Percentiles rank a stretch among this genome's conserved stretches.
phyloP scores from a whole-genome alignment of 2,113 vertebrate genomes.

The Leptocoma aspasia region DNA sequence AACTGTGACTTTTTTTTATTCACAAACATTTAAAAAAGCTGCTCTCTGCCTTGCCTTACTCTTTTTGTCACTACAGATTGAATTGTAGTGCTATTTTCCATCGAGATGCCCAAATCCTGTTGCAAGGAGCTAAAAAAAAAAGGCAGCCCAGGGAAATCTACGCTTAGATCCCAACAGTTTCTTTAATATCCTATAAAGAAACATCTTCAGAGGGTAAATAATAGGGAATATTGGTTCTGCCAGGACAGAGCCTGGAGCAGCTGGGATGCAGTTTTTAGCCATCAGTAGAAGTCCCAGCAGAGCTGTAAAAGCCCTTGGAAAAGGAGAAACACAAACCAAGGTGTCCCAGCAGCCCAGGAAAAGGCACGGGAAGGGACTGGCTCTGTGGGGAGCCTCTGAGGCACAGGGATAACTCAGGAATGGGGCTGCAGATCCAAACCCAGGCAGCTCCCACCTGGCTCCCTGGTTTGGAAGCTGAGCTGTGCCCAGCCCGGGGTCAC shows the following conservation, averaged over 20 bases:
- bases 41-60: not conserved
- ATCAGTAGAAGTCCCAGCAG: not conserved
- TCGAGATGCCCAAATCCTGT: accelerated
- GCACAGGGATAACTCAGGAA: not conserved
- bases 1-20: not conserved
- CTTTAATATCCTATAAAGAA: not conserved
- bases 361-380: not conserved
- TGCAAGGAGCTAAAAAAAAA: not conserved
- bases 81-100: not conserved
- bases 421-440: not conserved
- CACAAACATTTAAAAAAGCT: not conserved
- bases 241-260: not conserved
- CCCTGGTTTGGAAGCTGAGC: not conserved
- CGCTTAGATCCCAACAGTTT: not conserved
- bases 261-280: not conserved
- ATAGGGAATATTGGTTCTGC: not conserved
- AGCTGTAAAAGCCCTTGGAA: not conserved
- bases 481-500: not conserved
- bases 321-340: not conserved
- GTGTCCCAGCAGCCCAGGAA: not conserved
- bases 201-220: not conserved
- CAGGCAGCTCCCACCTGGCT: not conserved
- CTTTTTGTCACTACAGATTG: not conserved
- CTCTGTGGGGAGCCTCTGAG: accelerated
- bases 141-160: not conserved